Conservation (phyloP, 2,888 invertebrate species). For the Linnaemya tessellans region DNA sequence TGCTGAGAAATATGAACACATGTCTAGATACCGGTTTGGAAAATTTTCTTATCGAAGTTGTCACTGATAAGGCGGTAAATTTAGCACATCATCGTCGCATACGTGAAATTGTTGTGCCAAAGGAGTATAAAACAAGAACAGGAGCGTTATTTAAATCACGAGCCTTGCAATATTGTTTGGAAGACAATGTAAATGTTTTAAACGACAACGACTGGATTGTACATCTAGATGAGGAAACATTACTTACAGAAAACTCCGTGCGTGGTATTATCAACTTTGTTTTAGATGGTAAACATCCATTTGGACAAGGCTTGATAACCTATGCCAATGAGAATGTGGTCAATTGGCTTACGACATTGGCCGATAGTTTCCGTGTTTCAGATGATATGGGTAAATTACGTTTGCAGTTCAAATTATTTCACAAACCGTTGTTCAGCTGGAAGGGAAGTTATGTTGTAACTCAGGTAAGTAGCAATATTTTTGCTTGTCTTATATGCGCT, state of each 20-base stretch:
- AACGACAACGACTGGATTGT: slow-evolving; percentile 97
- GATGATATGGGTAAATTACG: slow-evolving; percentile 99
- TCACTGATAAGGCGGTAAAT: slow-evolving; percentile 94
- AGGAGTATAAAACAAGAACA: slow-evolving; percentile 92
- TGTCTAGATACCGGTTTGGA: slow-evolving; percentile 95
- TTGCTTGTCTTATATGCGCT: neutral
- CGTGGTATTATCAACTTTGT: slow-evolving; percentile 97
- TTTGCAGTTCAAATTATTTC: slow-evolving; percentile 95
- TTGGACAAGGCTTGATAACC: slow-evolving; percentile 97
- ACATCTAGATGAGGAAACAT: slow-evolving; percentile 98
- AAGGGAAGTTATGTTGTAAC: slow-evolving; percentile 99
- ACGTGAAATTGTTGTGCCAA: slow-evolving; percentile 94
- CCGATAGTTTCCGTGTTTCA: slow-evolving; percentile 97
- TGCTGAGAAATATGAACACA: slow-evolving; percentile 92
- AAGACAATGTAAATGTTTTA: slow-evolving; percentile 93
- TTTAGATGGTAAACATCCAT: slow-evolving; percentile 95
- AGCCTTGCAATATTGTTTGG: slow-evolving; percentile 97
- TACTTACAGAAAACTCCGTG: slow-evolving; percentile 95
- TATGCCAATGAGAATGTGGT: slow-evolving; percentile 98
- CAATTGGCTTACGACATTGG: slow-evolving; percentile 98
- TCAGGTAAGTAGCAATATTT: slow-evolving; percentile 86
- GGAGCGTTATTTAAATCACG: slow-evolving; percentile 97
- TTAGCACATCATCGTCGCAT: slow-evolving; percentile 91
- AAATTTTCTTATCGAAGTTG: slow-evolving; percentile 98
- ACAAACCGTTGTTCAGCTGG: slow-evolving; percentile 98